Evolutionary conservation across 2,888 invertebrate genomes (phyloP).

Genomic region (Prosapia bicincta): DNA sequence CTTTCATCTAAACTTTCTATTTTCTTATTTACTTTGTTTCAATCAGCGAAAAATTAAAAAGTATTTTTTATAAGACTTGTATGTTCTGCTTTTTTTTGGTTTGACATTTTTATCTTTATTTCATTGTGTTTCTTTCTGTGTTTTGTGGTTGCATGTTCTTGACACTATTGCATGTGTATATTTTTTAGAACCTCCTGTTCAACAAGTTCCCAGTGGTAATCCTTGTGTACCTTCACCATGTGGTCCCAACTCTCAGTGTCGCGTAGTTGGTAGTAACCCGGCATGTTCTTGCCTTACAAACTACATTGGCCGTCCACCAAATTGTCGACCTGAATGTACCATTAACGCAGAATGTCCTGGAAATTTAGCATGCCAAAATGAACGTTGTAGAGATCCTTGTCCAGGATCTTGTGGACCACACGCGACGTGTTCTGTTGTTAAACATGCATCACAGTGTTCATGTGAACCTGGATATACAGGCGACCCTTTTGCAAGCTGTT

Average conservation of each 20-base stretch:
- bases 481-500: slow-evolving; percentile 79
- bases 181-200: slow-evolving; percentile 50
- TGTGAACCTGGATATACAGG: slow-evolving; percentile 77
- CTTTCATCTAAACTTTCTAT: too few relatives aligned
- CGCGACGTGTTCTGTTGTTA: slow-evolving; percentile 73
- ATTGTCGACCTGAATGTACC: slow-evolving; percentile 82
- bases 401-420: slow-evolving; percentile 78
- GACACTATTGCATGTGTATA: slow-evolving; percentile 21
- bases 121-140: slow-evolving; percentile 1
- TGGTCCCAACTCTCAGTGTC: slow-evolving; percentile 80
- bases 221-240: slow-evolving; percentile 82
- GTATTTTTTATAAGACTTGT: too few relatives aligned
- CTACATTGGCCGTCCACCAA: slow-evolving; percentile 78
- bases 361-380: slow-evolving; percentile 77
- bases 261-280: slow-evolving; percentile 68
- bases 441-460: slow-evolving; percentile 79
- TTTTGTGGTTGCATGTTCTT: slow-evolving; percentile 23
- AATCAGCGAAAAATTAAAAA: too few relatives aligned
- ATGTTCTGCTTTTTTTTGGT: too few relatives aligned
- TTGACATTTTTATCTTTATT: too few relatives aligned
- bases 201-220: slow-evolving; percentile 57
- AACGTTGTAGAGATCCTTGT: slow-evolving; percentile 80
- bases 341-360: slow-evolving; percentile 82
- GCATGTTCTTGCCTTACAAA: slow-evolving; percentile 76
- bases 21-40: too few relatives aligned